Evolutionary conservation across 53 echinoderm and acorn worm species (phyloP), one percentile per base, ranked within the genome.

Genomic region (Holothuria leucospilota): DNA sequence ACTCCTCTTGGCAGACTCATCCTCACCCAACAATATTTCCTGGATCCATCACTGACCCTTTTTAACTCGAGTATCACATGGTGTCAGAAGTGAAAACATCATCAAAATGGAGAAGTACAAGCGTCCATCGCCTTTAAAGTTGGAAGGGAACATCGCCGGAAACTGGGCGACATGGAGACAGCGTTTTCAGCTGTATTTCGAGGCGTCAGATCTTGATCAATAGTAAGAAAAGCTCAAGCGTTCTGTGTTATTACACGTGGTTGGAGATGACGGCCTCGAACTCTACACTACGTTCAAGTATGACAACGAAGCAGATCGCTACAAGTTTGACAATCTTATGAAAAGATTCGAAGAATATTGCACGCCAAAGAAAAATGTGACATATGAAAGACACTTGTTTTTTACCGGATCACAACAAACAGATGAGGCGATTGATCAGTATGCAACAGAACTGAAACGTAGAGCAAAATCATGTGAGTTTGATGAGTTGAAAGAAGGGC

Each of bases 391-490:
- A 29, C 89, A 89, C 24, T 39, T 74, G 25, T 90, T 87, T 34
- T 34, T 34, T 34, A 93, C 85, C 30, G 42, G 89, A 41, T 60
- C 51, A 18, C 78, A 91, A 84, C 11, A 29, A 14, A 64, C 27
- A 0, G 30, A 21, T 18, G 85, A 89, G 66, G 24, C 67, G 2
- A 63, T 89, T 25, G 62, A 85, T 59, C 63, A 89, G 12, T 94
- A 79, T 64, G 67, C 91, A 20, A 91, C 94, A 42, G 89, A 91
- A 59, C 71, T 94, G 8, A 82, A 86, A 60, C 85, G 83, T 20
- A 68, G 72, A 29, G 82, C 87, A 16, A 91, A 81, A n/a, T 52
- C 86, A 46, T 94, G 91, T 69, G 87, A 86, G n/a, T 94, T 91
- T 84, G 78, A 78, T 65, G 16, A 64, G 18, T 69, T 85, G 27